Evolutionary conservation across 2,113 vertebrate genomes (phyloP).

Genomic region (Hymenochirus boettgeri): DNA sequence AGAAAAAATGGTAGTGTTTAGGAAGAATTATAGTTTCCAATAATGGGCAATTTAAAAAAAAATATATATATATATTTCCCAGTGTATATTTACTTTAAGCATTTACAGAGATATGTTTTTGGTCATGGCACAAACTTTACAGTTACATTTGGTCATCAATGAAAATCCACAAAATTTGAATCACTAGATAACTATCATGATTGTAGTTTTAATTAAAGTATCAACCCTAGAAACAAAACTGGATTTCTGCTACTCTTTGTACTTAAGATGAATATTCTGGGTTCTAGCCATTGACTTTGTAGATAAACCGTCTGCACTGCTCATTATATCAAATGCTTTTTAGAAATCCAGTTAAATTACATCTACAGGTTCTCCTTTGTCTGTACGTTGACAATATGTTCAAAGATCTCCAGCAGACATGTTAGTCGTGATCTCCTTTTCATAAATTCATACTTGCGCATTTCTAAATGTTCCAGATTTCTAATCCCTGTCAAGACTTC

Average conservation of each 20-base stretch:
- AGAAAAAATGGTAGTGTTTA: too few relatives aligned
- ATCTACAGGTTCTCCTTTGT: conserved; percentile 35
- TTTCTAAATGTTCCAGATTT: conserved; percentile 23
- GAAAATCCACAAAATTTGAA: too few relatives aligned
- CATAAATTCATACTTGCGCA: conserved; percentile 25
- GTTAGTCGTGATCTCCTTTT: conserved; percentile 28
- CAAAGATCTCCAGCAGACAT: conserved; percentile 39
- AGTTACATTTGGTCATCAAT: too few relatives aligned
- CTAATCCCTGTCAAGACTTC: conserved; percentile 33
- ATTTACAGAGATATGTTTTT: too few relatives aligned
- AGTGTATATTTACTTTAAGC: too few relatives aligned
- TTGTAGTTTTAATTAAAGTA: conserved; percentile 16
- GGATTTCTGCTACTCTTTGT: conserved; percentile 22
- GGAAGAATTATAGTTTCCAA: too few relatives aligned
- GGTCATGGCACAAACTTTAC: too few relatives aligned
- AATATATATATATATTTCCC: too few relatives aligned
- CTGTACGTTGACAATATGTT: conserved; percentile 40
- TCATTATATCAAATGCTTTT: conserved; percentile 43
- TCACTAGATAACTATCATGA: too few relatives aligned
- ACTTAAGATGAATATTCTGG: conserved; percentile 28
- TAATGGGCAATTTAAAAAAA: too few relatives aligned
- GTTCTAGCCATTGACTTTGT: conserved; percentile 36
- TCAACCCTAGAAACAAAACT: conserved; percentile 2
- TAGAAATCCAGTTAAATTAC: conserved; percentile 39
- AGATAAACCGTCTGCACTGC: conserved; percentile 30